Evolutionary conservation across 2,797 vertebrate genomes (phyloP), one percentile per base, ranked within the genome.

Genomic region (Siniperca scherzeri): DNA sequence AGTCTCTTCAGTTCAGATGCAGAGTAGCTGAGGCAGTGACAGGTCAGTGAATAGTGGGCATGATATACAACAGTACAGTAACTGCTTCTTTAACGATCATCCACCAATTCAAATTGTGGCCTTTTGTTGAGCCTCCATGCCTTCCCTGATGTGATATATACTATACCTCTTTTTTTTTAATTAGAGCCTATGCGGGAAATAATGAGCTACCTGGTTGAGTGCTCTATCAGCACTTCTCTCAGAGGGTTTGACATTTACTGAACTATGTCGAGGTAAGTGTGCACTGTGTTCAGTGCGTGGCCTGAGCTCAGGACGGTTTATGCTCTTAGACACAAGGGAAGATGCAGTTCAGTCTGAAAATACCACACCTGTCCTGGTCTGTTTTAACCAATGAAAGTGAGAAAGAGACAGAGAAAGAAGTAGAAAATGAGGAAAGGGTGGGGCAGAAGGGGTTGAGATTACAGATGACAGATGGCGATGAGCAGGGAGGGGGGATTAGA

Each of bases 181-280:
- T 91, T 92, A 87, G 59, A 77, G 69, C 46, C 88, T 59, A 38
- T 67, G 65, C 16, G 11, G 75, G 52, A 81, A 84, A 82, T 93
- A 93, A 92, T 83, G 88, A 93, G 84, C 82, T 80, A 85, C 68
- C 73, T 83, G 71, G 68, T 71, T 7, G 74, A 78, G 46, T 84
- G 83, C 76, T 88, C 81, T 50, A 80, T 89, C 88, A 89, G 88
- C 85, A 84, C 78, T 89, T 87, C 81, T 86, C 86, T 87, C 82
- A 21, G 60, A 81, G 66, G 89, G 55, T 82, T 79, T 94, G 91
- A 93, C 92, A 94, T 93, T 93, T 93, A 81, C 77, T 59, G 80
- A 82, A 81, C 84, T 48, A 30, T 74, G 81, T 60, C 2, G 53
- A 71, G 74, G 33, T 64, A 84, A 88, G 59, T 61, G 74, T 65